Evolutionary conservation across 2,113 vertebrate genomes (phyloP), one percentile per base, ranked within the genome.

Genomic region (Tragulus kanchil): DNA sequence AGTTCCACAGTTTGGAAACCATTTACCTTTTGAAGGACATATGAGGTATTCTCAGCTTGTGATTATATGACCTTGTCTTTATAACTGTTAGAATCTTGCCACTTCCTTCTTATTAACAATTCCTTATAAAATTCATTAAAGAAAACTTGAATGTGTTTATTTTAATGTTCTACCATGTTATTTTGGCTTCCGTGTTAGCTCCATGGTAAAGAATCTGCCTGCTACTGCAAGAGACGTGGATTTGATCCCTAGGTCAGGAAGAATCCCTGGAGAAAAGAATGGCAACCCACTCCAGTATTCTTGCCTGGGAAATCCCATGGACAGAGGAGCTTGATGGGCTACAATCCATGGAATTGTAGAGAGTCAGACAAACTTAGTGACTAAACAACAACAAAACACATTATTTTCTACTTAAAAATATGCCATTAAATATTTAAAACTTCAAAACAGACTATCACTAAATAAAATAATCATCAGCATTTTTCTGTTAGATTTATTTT

Each of bases 331-430:
- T n/a, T 69, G 8, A 17, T 69, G 17, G 67, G 17, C 67, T 69
- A 42, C 2, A 42, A 2, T 69, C n/a, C n/a, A 21, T 69, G 17
- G 67, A 8, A 9, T 36, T 0, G 0, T n/a, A 42, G 21, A 69
- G 17, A 69, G 9, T 69, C 11, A 9, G 67, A 9, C 67, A 21
- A 17, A 21, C n/a, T 69, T 71, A 71, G 67, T 42, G 6, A 71
- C 36, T 42, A 21, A 71, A 42, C 10, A 12, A 71, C 67, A 69
- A 71, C 19, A 71, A 42, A 2, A 6, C 15, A 3, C 26, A 26
- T 10, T 12, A 25, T 52, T 56, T 81, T 13, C 2, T 73, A 14
- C 7, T 17, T 59, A 79, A 50, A 25, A 36, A 36, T 36, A 36
- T 36, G 36, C 36, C 36, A 36, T 36, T 36, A 36, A 36, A 36